Conservation (phyloP, 2,888 invertebrate species). For the Palloptera scutellata region DNA sequence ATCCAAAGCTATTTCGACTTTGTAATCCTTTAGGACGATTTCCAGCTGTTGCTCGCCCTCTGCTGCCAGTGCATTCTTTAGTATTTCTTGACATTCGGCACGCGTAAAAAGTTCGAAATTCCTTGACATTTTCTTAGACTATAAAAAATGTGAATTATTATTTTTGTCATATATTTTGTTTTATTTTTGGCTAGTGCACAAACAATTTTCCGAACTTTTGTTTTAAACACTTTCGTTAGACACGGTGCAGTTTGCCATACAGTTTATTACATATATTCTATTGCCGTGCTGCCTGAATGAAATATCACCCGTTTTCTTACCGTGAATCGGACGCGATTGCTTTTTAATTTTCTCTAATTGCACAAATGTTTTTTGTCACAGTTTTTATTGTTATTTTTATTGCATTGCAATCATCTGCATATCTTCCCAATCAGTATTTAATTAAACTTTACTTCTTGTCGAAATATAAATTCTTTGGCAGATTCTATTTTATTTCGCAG, state of each 20-base stretch:
- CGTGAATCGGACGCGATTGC: constrained; percentile 9
- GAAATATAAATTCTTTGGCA: no score
- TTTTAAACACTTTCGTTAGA: background rate
- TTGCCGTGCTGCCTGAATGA: no score
- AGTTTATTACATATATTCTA: no score
- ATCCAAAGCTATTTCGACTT: constrained; percentile 37
- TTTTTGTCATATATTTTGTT: background rate
- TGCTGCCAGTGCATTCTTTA: constrained; percentile 29
- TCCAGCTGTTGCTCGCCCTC: constrained; percentile 29
- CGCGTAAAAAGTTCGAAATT: constrained; percentile 16
- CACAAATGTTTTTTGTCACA: background rate
- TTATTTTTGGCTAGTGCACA: constrained; percentile 3
- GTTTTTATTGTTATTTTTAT: no score
- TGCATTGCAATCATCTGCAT: no score
- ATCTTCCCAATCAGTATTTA: no score
- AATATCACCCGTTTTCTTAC: constrained; percentile 2
- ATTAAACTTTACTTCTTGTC: no score
- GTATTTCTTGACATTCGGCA: constrained; percentile 43
- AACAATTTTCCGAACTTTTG: constrained; percentile 12
- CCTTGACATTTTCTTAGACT: background rate
- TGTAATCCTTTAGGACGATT: constrained; percentile 31
- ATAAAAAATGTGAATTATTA: constrained; percentile 17
- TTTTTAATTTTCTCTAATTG: constrained; percentile 5
- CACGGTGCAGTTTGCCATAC: no score
- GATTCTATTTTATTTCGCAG: no score